Conservation (phyloP, 1,140 invertebrate species). For the Neodiprion lecontei region DNA sequence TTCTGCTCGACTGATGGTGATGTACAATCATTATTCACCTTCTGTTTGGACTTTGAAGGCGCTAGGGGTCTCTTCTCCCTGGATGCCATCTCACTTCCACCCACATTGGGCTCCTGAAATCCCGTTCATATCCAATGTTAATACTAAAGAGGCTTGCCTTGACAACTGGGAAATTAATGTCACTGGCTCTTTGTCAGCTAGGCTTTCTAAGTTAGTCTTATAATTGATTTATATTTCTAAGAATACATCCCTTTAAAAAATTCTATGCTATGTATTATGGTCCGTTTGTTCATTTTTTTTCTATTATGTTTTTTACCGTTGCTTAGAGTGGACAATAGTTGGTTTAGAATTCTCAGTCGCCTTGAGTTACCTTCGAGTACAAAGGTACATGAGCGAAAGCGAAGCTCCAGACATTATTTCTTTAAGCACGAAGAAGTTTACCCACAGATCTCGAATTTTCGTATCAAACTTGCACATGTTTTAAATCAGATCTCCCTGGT, state of each 20-base stretch:
- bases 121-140: conserved; percentile 42
- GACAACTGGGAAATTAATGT: too few species aligned
- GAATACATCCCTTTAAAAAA: too few species aligned
- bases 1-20: conserved; percentile 44
- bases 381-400: neutral
- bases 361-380: neutral
- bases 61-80: conserved; percentile 63
- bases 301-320: too few species aligned
- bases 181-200: too few species aligned
- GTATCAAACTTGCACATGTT: conserved; percentile 2
- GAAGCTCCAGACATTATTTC: conserved; percentile 1
- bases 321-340: neutral
- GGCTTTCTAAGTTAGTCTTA: too few species aligned
- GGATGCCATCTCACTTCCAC: conserved; percentile 65
- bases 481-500: neutral
- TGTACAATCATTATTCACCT: conserved; percentile 54
- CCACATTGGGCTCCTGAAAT: conserved; percentile 62
- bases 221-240: too few species aligned
- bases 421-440: neutral
- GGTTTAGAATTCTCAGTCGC: neutral
- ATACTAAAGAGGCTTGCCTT: too few species aligned
- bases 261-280: neutral
- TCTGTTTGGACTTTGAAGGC: conserved; percentile 60
- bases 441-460: neutral
- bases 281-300: neutral